A percentile compares a stretch with the other conserved stretches of the same genome.
phyloP scores from a whole-genome alignment of 2,113 vertebrate species.

The Bufo gargarizans region DNA sequence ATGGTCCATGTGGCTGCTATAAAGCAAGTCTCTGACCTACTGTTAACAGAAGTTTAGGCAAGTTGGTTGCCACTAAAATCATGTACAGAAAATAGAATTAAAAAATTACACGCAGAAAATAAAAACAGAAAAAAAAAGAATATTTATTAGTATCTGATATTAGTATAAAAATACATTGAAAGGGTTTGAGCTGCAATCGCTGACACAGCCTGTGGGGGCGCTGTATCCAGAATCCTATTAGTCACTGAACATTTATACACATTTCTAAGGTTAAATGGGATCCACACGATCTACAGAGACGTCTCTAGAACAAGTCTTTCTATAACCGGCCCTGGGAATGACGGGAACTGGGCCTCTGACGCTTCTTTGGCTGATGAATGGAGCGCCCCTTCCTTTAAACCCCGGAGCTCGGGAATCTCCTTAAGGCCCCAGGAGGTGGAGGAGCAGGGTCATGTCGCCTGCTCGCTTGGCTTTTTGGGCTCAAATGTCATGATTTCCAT shows the following conservation, averaged over 20 bases:
- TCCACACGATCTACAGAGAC: not conserved
- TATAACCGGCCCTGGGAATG: not conserved
- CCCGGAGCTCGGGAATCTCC: not conserved
- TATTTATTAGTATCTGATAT: too few relatives aligned
- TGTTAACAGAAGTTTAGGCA: too few relatives aligned
- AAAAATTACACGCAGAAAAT: too few relatives aligned
- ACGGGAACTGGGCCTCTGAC: not conserved
- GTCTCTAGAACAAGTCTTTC: not conserved
- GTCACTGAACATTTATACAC: not conserved
- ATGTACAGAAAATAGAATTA: too few relatives aligned
- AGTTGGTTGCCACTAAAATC: too few relatives aligned
- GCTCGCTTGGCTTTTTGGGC: constrained; percentile 72
- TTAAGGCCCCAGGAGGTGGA: constrained; percentile 25
- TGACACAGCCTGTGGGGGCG: not conserved
- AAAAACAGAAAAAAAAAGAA: too few relatives aligned
- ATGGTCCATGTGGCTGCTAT: too few relatives aligned
- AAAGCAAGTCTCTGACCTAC: too few relatives aligned
- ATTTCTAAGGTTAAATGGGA: not conserved
- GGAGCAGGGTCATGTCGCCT: constrained; percentile 65
- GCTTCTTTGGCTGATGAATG: not conserved
- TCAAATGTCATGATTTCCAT: constrained; percentile 84
- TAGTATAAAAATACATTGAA: too few relatives aligned
- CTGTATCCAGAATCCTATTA: not conserved
- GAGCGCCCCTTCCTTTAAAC: not conserved
- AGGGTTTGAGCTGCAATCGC: not conserved